phyloP scores from a whole-genome alignment of 1,140 invertebrate species.

The Anastrepha obliqua region DNA sequence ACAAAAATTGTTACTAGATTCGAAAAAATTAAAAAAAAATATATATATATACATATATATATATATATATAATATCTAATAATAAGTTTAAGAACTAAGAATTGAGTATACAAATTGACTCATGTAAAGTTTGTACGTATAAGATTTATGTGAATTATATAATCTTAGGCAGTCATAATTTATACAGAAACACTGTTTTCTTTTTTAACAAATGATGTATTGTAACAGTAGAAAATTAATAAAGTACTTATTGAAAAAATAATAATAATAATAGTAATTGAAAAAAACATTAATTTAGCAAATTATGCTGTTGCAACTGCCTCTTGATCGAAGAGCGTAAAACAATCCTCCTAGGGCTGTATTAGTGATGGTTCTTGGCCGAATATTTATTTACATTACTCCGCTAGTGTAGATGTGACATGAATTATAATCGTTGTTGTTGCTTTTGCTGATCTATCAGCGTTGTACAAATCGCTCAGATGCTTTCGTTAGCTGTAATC shows the following conservation, averaged over 20 bases:
- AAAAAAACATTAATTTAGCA: background rate
- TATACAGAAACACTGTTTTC: slow-evolving; percentile 13
- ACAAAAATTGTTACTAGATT: background rate
- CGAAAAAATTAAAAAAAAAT: background rate
- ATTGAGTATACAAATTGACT: slow-evolving; percentile 32
- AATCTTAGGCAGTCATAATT: slow-evolving; percentile 23
- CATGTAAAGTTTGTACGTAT: slow-evolving; percentile 28
- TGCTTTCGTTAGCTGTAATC: no score
- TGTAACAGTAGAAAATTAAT: slow-evolving; percentile 33
- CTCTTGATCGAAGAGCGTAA: no score
- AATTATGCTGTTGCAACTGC: background rate
- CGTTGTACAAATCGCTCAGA: no score
- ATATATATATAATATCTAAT: background rate
- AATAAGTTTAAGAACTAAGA: slow-evolving; percentile 13
- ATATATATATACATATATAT: background rate
- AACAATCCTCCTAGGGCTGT: no score
- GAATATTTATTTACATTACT: no score
- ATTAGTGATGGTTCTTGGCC: no score
- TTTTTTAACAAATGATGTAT: slow-evolving; percentile 33
- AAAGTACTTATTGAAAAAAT: slow-evolving; percentile 49
- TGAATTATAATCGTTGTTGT: no score
- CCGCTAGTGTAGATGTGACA: no score
- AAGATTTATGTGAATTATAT: slow-evolving; percentile 22
- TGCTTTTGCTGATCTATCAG: no score
- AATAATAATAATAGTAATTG: background rate